These are phyloP conservation scores for Limenitis camilla DNA, from an alignment of 2,888 invertebrate species.

Conservation along the genomic window DNA sequence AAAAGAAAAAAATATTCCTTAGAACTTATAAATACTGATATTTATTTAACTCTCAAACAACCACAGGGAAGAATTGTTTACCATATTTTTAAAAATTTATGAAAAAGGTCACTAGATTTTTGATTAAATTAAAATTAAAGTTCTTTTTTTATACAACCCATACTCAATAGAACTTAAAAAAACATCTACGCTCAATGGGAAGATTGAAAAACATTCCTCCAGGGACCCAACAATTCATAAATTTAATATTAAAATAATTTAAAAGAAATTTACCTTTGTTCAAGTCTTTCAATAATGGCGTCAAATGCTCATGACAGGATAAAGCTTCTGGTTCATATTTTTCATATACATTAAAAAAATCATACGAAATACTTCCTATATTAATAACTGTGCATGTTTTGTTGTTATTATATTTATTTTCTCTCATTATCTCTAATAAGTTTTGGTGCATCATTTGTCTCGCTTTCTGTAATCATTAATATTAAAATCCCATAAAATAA, in stretches of 20 bases:
- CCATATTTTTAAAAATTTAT: too few relatives aligned
- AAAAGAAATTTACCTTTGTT: slow-evolving; percentile 47
- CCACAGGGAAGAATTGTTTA: too few relatives aligned
- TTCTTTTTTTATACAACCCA: too few relatives aligned
- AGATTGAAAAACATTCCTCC: too few relatives aligned
- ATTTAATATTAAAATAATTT: neutral
- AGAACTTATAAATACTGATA: too few relatives aligned
- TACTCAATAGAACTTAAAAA: too few relatives aligned
- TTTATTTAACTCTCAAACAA: too few relatives aligned
- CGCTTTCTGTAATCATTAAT: slow-evolving; percentile 52
- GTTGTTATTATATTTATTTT: slow-evolving; percentile 36
- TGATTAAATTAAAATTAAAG: too few relatives aligned
- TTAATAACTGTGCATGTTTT: slow-evolving; percentile 47
- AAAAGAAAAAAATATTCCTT: slow-evolving; percentile 20
- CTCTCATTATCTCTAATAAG: slow-evolving; percentile 40
- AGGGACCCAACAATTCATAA: neutral
- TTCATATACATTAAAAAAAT: slow-evolving; percentile 53
- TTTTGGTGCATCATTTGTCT: slow-evolving; percentile 57
- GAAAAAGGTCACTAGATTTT: too few relatives aligned
- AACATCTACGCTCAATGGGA: too few relatives aligned
- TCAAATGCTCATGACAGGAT: slow-evolving; percentile 37
- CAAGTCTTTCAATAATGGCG: slow-evolving; percentile 45
- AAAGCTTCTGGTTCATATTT: slow-evolving; percentile 55
- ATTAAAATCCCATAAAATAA: neutral
- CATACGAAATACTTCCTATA: slow-evolving; percentile 45